phyloP scores from a whole-genome alignment of 2,888 invertebrate genomes.

The Atrina japonica region DNA sequence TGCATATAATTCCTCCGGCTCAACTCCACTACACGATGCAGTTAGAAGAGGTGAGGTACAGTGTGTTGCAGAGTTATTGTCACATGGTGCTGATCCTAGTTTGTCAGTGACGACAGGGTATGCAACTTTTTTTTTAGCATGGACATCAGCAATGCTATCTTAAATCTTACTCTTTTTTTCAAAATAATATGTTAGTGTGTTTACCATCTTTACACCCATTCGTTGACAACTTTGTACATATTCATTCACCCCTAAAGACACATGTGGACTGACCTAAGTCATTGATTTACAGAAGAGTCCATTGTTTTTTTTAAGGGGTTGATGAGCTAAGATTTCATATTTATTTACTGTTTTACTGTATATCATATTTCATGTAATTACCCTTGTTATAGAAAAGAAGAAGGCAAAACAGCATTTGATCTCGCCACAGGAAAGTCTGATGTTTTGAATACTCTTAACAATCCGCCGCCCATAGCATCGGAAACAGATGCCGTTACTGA shows the following conservation, averaged over 20 bases:
- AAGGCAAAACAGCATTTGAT: constrained; percentile 80
- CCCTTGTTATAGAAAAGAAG: constrained; percentile 79
- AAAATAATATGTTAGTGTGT: too few relatives aligned
- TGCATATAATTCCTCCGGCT: constrained; percentile 83
- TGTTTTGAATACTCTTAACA: constrained; percentile 70
- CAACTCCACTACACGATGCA: constrained; percentile 85
- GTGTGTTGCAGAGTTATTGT: constrained; percentile 83
- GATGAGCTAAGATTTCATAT: neutral
- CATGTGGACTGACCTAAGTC: too few relatives aligned
- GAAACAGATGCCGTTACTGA: constrained; percentile 15
- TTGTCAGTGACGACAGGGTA: constrained; percentile 83
- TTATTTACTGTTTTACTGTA: too few relatives aligned
- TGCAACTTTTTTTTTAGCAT: constrained; percentile 15
- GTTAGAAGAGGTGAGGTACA: constrained; percentile 83
- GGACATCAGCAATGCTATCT: neutral
- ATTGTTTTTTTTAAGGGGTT: too few relatives aligned
- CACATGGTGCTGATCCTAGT: constrained; percentile 84
- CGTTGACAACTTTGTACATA: neutral
- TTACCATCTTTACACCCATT: too few relatives aligned
- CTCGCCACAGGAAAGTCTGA: constrained; percentile 79
- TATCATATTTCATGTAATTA: too few relatives aligned
- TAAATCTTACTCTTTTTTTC: too few relatives aligned
- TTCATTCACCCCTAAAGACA: too few relatives aligned
- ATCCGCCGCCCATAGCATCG: constrained; percentile 45
- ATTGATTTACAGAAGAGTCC: too few relatives aligned